Base-by-base conservation (phyloP, 2,888 invertebrate genomes). In the Tethea ocularis region DNA sequence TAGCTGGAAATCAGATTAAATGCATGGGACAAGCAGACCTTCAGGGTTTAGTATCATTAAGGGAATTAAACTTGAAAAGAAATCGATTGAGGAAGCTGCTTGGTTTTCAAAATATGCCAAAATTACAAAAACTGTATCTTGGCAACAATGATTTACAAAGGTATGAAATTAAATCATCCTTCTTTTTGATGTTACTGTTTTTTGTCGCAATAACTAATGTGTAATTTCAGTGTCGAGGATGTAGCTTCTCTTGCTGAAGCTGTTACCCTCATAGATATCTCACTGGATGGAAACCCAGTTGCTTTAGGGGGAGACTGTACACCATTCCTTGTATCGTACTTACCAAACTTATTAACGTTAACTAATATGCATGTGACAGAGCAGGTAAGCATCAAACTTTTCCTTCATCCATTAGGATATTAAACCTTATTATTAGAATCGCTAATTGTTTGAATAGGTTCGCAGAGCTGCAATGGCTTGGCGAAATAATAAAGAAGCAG, bases 1-100 rank as follows among this genome's bases (percentile, higher is more conserved):
- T 98, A 75, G 98, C 98, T 55, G 98, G 98, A 24, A 99, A 99
- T 91, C 96, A 97, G 83, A 96, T 99, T 58, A 95, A 96, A 69
- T 94, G 94, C 70, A 95, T 98, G 58, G 96, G 96, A 53, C 94
- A 94, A 63, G 94, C 95, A 61, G 97, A 98, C 80, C 95, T 98
- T 60, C 94, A 95, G 67, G 98, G 98, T 0, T 89, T 99, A 62
- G 89, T 94, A 26, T 95, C 96, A 2, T 87, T 99, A 46, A 96
- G 96, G 67, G 98, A 99, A 82, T 89, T 99, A 57, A 99, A 99
- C 90, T 92, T 99, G 46, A 95, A 98, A 75, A 94, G 98, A 58
- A 99, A 99, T 87, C 95, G 96, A 67, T 94, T 98, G 57, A 95
- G 95, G 70, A 96, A 96, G 67, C 91, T 98, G 66, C 93, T 95